Evolutionary conservation across 2,113 vertebrate genomes (phyloP), one percentile per base, ranked within the genome.

Genomic region (Okapia johnstoni): DNA sequence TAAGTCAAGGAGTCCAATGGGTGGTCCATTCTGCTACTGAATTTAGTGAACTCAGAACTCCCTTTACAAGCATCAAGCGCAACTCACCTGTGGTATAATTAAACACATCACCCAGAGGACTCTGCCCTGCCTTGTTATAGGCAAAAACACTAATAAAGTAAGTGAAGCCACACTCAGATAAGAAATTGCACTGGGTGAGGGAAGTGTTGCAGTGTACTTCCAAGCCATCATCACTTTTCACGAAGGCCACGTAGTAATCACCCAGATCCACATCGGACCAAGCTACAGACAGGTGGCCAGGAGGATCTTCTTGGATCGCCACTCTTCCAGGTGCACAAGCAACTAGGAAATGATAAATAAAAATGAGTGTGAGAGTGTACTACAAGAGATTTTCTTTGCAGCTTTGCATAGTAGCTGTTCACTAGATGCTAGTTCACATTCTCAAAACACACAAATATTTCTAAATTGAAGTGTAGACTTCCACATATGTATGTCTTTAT

Each of bases 171-270:
- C 99, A 99, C 88, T 98, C 97, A 2, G 99, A 99, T 85, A 97
- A 98, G 97, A 99, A 99, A 33, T 90, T 91, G 98, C 99, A 99
- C 12, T 66, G 98, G 50, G 98, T 99, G 70, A 86, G 81, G 17
- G 99, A 99, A 33, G 99, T 99, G 98, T 99, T 99, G 95, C 99
- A 99, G 11, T 98, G 98, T 6, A 96, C 98, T 98, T 99, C 99
- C 10, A 98, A 98, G 46, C 99, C 99, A 26, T 99, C 99, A 23
- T 99, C 99, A 4, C 99, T 99, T 98, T 99, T 99, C 96, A 99
- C 98, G 94, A 99, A 99, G 50, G 98, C 98, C 61, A 99, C 98
- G 0, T 99, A 99, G 98, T 99, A 99, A 46, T 99, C 99, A 19
- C 98, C 98, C 96, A 99, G 97, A 4, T 79, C 93, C 7, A 99